These are phyloP conservation scores for Craseonycteris thonglongyai DNA, from an alignment of 2,113 vertebrate genomes.

Conservation along the genomic window DNA sequence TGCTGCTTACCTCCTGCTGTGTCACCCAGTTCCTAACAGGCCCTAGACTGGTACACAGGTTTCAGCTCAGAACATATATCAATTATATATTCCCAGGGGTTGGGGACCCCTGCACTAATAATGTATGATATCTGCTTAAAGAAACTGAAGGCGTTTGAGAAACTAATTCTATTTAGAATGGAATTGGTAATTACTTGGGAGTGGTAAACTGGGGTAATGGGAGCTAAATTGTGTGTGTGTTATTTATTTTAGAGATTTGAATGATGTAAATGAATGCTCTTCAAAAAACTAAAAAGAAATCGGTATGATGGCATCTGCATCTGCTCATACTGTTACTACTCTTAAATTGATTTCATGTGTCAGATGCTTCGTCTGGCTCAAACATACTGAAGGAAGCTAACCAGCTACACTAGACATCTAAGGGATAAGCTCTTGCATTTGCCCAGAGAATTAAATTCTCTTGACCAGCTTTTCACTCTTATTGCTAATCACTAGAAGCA, in stretches of 20 bases:
- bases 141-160: neutral
- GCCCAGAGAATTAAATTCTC: neutral
- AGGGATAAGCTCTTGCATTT: neutral
- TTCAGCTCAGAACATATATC: too few relatives aligned
- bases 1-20: too few relatives aligned
- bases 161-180: neutral
- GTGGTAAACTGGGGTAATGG: neutral
- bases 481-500: neutral
- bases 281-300: neutral
- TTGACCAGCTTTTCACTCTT: neutral
- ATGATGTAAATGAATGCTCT: neutral
- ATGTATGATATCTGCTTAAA: neutral
- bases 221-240: neutral
- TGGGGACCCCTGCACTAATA: too few relatives aligned
- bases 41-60: too few relatives aligned
- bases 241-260: constrained; percentile 4
- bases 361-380: neutral
- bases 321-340: neutral
- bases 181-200: neutral
- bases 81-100: too few relatives aligned
- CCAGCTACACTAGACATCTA: neutral
- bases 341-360: neutral
- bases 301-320: neutral
- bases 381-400: neutral
- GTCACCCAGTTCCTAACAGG: too few relatives aligned